Evolutionary conservation across 37 sponge, comb jelly and placozoan genomes (phyloP).

Genomic region (Chondrilla cf. caribensis): DNA sequence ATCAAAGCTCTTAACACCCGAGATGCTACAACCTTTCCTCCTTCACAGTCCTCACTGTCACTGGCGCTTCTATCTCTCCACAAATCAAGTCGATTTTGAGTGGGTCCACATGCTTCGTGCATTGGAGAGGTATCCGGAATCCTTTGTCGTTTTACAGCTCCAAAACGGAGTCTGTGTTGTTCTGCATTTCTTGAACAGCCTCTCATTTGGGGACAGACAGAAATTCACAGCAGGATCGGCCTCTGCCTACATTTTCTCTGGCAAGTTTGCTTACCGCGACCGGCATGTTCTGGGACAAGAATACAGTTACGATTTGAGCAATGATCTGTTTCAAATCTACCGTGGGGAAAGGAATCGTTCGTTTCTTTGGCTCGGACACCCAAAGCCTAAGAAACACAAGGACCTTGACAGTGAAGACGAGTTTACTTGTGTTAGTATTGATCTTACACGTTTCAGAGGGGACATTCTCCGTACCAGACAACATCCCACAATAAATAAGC

Average conservation of each 20-base stretch:
- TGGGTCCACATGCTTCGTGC: constrained; percentile 52
- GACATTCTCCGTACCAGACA: background rate
- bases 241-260: constrained; percentile 58
- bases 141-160: constrained; percentile 46
- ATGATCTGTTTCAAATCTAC: constrained; percentile 53
- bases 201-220: constrained; percentile 21
- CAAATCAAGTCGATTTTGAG: constrained; percentile 21
- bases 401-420: background rate
- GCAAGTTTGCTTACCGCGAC: constrained; percentile 33
- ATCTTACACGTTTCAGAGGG: constrained; percentile 44
- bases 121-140: constrained; percentile 41
- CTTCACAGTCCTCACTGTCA: constrained; percentile 50
- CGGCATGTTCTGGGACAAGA: constrained; percentile 38
- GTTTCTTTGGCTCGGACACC: constrained; percentile 46
- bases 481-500: constrained; percentile 60
- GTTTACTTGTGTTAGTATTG: constrained; percentile 62
- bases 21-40: constrained; percentile 43
- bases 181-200: constrained; percentile 42
- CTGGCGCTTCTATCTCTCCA: constrained; percentile 56
- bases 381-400: background rate
- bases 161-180: constrained; percentile 29
- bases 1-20: constrained; percentile 51
- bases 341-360: constrained; percentile 35
- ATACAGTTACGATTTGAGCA: constrained; percentile 35
- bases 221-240: constrained; percentile 34